phyloP scores from a whole-genome alignment of 2,113 vertebrate genomes.

The Toxostoma redivivum region DNA sequence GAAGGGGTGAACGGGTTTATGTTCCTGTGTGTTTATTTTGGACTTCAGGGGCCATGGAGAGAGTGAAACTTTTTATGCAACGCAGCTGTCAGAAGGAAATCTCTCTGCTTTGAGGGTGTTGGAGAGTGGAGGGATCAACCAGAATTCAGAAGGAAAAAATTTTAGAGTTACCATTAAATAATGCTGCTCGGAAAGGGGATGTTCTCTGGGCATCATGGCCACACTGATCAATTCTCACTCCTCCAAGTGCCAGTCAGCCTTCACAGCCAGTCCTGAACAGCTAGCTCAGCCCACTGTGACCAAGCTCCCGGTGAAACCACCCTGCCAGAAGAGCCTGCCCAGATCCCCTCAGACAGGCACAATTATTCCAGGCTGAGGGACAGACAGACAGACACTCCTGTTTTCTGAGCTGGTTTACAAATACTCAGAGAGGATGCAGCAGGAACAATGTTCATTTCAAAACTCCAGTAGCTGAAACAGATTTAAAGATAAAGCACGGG shows the following conservation, averaged over 20 bases:
- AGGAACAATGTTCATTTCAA: not conserved
- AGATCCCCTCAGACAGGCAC: not conserved
- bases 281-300: not conserved
- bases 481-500: not conserved
- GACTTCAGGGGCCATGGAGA: not conserved
- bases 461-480: not conserved
- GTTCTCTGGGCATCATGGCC: not conserved
- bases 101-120: not conserved
- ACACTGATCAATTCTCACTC: not conserved
- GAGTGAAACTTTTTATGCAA: constrained; percentile 4
- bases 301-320: not conserved
- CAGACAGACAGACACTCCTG: not conserved
- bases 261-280: not conserved
- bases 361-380: not conserved
- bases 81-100: not conserved
- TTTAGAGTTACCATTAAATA: not conserved
- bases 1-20: not conserved
- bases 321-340: not conserved
- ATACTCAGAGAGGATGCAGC: not conserved
- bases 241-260: not conserved
- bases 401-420: not conserved
- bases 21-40: not conserved
- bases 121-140: not conserved
- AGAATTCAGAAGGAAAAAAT: not conserved
- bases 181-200: not conserved